Evolutionary conservation across 2,888 invertebrate species (phyloP), one percentile per base, ranked within the genome.

Genomic region (Pristionchus entomophagus): DNA sequence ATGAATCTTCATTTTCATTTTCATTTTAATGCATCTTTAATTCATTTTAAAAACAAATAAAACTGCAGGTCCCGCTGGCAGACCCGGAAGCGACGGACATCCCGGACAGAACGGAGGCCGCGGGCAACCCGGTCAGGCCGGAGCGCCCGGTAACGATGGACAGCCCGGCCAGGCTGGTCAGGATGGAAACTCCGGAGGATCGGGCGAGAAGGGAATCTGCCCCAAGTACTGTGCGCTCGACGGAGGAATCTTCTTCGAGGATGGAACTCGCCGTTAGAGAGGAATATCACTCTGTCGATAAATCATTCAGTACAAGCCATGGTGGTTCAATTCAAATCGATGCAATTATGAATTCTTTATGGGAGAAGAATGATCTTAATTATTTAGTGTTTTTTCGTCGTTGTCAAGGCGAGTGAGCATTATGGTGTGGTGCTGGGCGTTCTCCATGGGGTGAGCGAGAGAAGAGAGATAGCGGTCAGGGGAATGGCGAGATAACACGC

Each of bases 171-270:
- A 49, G 26, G 4, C 49, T 26, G 80, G 80, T 22, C 5, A 22
- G 6, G 53, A 19, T 32, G 77, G 77, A 41, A 41, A 22, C 29
- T 51, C 51, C 17, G 80, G 80, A 51, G 80, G 80, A 80, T 80
- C 80, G 19, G 80, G 80, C 14, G 80, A 80, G 80, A 49, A 29
- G 51, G 80, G 80, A 29, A 80, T 80, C 80, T 80, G 80, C 53
- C 80, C 80, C 51, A 80, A 80, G 80, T 80, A 80, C 53, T 80
- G 80, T n/a, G 80, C 80, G 12, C 5, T 80, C 80, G 80, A 80
- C 29, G 80, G 80, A 80, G 80, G 80, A 80, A 51, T 80, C 80
- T 80, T 80, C 80, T 80, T 80, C 80, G 80, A 80, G 51, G 80
- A 80, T 29, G 80, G 80, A 80, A 80, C 80, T 51, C 49, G 80